Conservation (phyloP, 2,888 invertebrate species). For the Drosophila pegasa region DNA sequence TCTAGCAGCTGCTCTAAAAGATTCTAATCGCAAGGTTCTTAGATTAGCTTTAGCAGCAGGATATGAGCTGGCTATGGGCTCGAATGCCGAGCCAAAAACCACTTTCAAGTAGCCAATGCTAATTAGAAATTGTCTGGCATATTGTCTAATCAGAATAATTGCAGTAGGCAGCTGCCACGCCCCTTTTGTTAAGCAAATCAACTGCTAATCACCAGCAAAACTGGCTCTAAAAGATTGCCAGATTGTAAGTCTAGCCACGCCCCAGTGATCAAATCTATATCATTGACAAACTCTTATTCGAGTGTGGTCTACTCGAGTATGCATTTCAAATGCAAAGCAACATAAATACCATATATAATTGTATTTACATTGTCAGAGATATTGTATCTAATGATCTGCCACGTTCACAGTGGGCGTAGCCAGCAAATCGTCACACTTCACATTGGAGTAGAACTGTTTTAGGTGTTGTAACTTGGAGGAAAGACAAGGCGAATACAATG, state of each 20-base stretch:
- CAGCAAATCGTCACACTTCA: not conserved
- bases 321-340: not conserved
- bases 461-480: too few relatives aligned
- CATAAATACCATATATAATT: not conserved
- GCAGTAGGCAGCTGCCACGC: not conserved
- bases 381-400: not conserved
- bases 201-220: not conserved
- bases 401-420: not conserved
- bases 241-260: not conserved
- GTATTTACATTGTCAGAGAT: conserved; percentile 1
- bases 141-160: not conserved
- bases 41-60: not conserved
- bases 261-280: not conserved
- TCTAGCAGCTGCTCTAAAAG: not conserved
- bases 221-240: not conserved
- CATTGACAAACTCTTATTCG: not conserved
- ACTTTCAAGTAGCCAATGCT: not conserved
- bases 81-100: too few relatives aligned
- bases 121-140: not conserved
- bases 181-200: not conserved
- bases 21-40: not conserved
- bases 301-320: not conserved
- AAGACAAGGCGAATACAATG: too few relatives aligned
- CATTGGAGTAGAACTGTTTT: not conserved
- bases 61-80: not conserved